These are phyloP conservation scores for Eidolon dupreanum DNA, from an alignment of 2,797 vertebrate species.

Conservation along the genomic window DNA sequence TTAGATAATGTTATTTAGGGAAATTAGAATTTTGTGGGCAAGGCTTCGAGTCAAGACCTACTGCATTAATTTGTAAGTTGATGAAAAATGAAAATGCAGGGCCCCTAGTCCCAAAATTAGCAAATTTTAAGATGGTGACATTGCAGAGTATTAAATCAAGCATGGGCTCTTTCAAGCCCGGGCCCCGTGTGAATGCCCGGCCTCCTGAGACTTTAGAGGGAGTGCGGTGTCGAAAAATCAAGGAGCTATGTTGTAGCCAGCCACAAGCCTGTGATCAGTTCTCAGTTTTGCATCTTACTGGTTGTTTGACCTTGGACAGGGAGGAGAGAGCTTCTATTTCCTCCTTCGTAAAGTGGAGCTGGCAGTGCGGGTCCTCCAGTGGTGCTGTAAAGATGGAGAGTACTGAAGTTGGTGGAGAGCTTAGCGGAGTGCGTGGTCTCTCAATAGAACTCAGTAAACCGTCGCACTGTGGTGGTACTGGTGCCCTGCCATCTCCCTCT, in stretches of 20 bases:
- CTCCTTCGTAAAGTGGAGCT: not conserved
- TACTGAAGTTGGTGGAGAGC: no score
- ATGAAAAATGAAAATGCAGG: not conserved
- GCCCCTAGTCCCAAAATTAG: not conserved
- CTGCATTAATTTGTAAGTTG: not conserved
- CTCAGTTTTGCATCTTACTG: not conserved
- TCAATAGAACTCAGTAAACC: no score
- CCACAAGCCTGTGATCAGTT: not conserved
- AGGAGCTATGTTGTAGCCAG: not conserved
- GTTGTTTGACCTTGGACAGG: not conserved
- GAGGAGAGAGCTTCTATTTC: not conserved
- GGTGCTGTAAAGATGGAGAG: fast-evolving
- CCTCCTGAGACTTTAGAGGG: not conserved
- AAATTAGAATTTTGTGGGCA: not conserved
- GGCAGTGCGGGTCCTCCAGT: fast-evolving
- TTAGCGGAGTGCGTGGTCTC: fast-evolving
- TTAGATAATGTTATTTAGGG: not conserved
- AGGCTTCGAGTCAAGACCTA: not conserved
- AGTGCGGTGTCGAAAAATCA: fast-evolving
- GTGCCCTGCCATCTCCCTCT: fast-evolving
- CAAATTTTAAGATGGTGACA: not conserved
- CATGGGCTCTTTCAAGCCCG: not conserved
- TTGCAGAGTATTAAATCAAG: not conserved
- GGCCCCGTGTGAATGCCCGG: fast-evolving
- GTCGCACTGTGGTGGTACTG: fast-evolving